Evolutionary conservation across 2,797 vertebrate species (phyloP).

Genomic region (Strix occidentalis): DNA sequence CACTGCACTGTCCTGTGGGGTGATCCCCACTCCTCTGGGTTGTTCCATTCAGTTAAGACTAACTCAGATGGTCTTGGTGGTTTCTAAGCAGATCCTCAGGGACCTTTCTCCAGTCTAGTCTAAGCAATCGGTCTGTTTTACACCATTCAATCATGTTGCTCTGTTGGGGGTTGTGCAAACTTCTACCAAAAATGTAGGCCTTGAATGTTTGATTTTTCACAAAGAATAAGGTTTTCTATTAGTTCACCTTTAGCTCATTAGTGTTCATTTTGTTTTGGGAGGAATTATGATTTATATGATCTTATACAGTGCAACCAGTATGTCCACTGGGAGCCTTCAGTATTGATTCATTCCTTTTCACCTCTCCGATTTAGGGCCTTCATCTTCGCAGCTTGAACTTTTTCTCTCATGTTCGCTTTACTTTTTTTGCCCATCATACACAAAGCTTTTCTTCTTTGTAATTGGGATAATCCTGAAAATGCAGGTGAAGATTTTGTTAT

Average conservation of each 20-base stretch:
- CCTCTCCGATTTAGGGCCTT: background rate
- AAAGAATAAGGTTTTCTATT: background rate
- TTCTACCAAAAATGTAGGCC: background rate
- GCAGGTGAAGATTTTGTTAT: background rate
- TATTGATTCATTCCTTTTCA: background rate
- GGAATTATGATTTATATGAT: background rate
- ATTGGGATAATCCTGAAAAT: background rate
- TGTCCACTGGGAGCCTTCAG: background rate
- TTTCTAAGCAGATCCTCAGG: background rate
- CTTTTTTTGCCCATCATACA: background rate
- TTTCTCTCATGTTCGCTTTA: background rate
- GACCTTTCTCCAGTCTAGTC: background rate
- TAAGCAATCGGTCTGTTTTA: background rate
- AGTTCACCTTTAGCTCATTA: background rate
- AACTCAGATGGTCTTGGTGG: background rate
- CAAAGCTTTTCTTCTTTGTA: background rate
- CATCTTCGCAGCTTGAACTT: background rate
- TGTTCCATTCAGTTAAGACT: background rate
- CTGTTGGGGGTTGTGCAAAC: background rate
- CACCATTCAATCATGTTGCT: background rate
- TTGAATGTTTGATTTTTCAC: background rate
- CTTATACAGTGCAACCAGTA: conserved; percentile 14
- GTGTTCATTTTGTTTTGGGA: background rate
- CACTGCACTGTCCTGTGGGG: no score
- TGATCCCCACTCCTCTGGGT: background rate